These are phyloP conservation scores for Amphiprion percula DNA, from an alignment of 2,113 vertebrate genomes.

Conservation along the genomic window DNA sequence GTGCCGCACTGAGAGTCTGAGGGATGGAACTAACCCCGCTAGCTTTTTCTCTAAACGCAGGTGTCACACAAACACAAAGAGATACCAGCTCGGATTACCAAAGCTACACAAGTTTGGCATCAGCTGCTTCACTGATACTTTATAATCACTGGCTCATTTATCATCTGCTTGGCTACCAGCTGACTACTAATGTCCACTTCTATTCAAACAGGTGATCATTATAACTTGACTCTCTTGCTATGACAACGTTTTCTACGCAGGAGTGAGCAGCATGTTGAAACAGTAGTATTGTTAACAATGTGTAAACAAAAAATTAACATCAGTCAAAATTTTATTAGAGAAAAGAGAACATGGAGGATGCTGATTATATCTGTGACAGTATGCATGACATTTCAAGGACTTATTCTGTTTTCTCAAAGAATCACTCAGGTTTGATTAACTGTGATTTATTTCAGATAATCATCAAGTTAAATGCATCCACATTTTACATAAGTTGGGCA, in stretches of 20 bases:
- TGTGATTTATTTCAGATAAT: slow-evolving; percentile 8
- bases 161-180: not conserved
- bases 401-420: no score
- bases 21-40: not conserved
- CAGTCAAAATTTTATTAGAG: not conserved
- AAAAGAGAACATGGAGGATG: not conserved
- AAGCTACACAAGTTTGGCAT: not conserved
- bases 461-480: not conserved
- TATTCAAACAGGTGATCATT: not conserved
- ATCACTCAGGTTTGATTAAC: not conserved
- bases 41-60: not conserved
- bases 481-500: not conserved
- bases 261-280: not conserved
- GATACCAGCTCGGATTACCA: not conserved
- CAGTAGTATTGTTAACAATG: no score
- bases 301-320: no score
- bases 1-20: not conserved
- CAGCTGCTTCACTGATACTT: not conserved
- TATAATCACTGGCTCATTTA: not conserved
- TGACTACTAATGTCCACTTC: not conserved
- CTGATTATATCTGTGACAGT: not conserved
- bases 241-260: not conserved
- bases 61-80: not conserved
- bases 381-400: no score
- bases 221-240: not conserved